Base-by-base conservation (phyloP, 2,113 vertebrate species). In the Apteryx mantelli region DNA sequence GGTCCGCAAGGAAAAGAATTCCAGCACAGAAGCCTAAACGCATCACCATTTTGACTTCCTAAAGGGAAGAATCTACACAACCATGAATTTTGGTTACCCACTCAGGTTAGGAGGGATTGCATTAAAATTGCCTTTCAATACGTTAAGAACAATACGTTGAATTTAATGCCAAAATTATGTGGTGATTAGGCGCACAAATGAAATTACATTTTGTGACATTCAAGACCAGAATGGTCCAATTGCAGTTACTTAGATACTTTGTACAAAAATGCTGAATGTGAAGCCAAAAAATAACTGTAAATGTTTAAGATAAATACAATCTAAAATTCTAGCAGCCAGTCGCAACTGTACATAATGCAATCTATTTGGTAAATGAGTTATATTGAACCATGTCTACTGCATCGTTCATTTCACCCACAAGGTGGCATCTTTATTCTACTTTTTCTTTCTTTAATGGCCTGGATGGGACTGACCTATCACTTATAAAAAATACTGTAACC, bases 391-490 rank as follows among this genome's bases (percentile, higher is more conserved):
- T 21, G 44, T 34, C 44, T 93, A 56, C 53, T 91, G 89, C 66
- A 90, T 73, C 94, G 64, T 83, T 50, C 82, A 85, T 44, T 94
- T 86, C 83, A 44, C 30, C 86, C 95, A 98, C 89, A 79, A 95
- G 96, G 85, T 97, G 95, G 97, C 93, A 97, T 77, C n/a, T 86
- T 97, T 20, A 83, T 91, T 80, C 52, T 83, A 90, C 3, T 2
- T 36, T 96, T 96, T 82, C 44, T 73, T 97, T 79, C 74, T 46
- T 55, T 77, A 91, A 24, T 26, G 70, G 48, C 21, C 44, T 55
- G 11, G 56, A 22, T 6, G 44, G 79, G 26, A 71, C 34, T 77
- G 70, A 55, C 4, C 13, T 77, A 32, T 40, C 17, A 21, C 88
- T 93, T 52, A 86, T 34, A 28, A 65, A 52, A 80, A 88, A 38